Conservation (phyloP, 1,140 invertebrate species). For the Venustaconcha ellipsiformis region DNA sequence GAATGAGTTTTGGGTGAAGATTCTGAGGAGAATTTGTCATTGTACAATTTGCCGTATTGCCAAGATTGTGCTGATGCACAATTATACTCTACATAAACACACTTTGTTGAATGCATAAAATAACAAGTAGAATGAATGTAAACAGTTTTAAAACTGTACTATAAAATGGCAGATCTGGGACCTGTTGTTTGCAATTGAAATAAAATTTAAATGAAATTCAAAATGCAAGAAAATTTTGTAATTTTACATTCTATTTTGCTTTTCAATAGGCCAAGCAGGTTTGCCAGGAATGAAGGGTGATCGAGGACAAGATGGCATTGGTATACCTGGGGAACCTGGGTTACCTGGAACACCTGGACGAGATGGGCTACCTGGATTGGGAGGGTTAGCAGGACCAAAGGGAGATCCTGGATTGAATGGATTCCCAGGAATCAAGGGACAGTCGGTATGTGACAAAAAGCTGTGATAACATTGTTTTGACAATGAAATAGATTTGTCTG, state of each 20-base stretch:
- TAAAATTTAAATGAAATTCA: too few species aligned
- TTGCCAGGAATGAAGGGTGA: slow-evolving; percentile 38
- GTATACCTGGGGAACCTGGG: slow-evolving; percentile 13
- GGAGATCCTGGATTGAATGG: slow-evolving; percentile 45
- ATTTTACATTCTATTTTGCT: too few species aligned
- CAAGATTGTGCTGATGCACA: too few species aligned
- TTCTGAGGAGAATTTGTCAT: too few species aligned
- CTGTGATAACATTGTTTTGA: background rate
- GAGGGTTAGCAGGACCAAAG: slow-evolving; percentile 24
- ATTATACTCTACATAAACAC: too few species aligned
- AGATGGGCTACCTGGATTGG: slow-evolving; percentile 30
- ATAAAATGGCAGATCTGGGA: background rate
- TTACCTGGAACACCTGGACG: slow-evolving; percentile 24
- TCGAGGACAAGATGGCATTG: slow-evolving; percentile 21
- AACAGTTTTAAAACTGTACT: background rate
- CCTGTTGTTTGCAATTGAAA: too few species aligned
- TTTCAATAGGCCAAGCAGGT: slow-evolving; percentile 28
- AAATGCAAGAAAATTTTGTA: too few species aligned
- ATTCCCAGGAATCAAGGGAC: slow-evolving; percentile 34
- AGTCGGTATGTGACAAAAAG: slow-evolving; percentile 13
- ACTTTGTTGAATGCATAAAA: too few species aligned
- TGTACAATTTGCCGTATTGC: too few species aligned
- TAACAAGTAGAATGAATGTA: too few species aligned
- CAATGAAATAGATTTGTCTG: background rate
- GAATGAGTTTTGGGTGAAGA: too few species aligned